These are phyloP conservation scores for Myrmecophaga tridactyla DNA, from an alignment of 2,113 vertebrate genomes.

Conservation along the genomic window DNA sequence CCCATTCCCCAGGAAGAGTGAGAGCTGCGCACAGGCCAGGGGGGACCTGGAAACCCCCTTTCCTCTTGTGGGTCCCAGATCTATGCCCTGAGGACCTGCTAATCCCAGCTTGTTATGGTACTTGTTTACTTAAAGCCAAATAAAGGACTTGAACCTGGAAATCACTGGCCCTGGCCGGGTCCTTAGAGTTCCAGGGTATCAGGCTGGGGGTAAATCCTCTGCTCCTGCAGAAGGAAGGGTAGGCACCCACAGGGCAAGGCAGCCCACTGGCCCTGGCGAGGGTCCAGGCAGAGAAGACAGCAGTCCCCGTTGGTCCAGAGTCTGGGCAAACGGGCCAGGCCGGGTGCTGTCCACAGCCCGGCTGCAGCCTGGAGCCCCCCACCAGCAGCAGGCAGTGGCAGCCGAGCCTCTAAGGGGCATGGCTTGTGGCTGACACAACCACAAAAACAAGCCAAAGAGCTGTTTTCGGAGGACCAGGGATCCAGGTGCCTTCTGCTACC, in stretches of 20 bases:
- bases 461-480: not conserved
- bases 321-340: accelerated
- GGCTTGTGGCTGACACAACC: not conserved
- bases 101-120: conserved; percentile 50
- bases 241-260: not conserved
- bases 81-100: conserved; percentile 21
- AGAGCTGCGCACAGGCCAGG: conserved; percentile 61
- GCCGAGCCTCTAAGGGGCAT: not conserved
- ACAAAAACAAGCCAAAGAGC: not conserved
- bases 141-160: conserved; percentile 75
- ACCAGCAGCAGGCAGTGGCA: not conserved
- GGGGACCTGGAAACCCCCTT: conserved; percentile 64
- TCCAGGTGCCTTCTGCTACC: not conserved
- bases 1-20: conserved; percentile 52
- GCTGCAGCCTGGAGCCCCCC: not conserved
- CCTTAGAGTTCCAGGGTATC: conserved; percentile 54
- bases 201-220: conserved; percentile 44
- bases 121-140: conserved; percentile 70
- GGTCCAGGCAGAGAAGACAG: not conserved
- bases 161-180: conserved; percentile 54
- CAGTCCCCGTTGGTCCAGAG: not conserved
- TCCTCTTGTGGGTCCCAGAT: conserved; percentile 39
- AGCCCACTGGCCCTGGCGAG: not conserved
- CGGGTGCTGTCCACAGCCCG: not conserved
- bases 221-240: conserved; percentile 50